Percentiles rank a stretch among this genome's conserved stretches.
phyloP scores from a whole-genome alignment of 2,888 invertebrate species.

The Ormyrus thymus region DNA sequence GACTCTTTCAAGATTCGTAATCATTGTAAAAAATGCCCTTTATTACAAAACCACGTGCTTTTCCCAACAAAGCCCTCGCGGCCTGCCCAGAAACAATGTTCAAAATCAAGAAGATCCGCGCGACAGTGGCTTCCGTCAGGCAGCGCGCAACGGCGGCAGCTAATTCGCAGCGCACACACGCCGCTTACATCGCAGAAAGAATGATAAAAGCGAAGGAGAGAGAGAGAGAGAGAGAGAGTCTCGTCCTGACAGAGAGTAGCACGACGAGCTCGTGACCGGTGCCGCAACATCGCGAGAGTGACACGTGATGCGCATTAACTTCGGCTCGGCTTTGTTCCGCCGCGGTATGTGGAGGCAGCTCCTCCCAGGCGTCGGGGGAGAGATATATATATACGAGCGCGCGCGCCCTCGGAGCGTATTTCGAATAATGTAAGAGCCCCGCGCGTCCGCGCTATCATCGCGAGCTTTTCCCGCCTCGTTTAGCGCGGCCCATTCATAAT shows the following conservation, averaged over 20 bases:
- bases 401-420: background rate
- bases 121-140: too few relatives aligned
- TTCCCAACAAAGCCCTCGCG: too few relatives aligned
- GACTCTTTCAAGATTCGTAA: too few relatives aligned
- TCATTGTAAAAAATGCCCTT: too few relatives aligned
- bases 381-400: background rate
- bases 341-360: slow-evolving; percentile 11
- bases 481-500: slow-evolving; percentile 39
- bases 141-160: background rate
- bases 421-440: slow-evolving; percentile 44
- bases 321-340: slow-evolving; percentile 26
- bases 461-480: slow-evolving; percentile 46
- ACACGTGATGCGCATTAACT: slow-evolving; percentile 49
- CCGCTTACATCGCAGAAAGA: slow-evolving; percentile 5
- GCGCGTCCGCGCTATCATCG: slow-evolving; percentile 18
- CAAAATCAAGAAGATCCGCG: too few relatives aligned
- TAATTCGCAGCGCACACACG: background rate
- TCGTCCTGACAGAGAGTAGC: background rate
- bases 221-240: background rate
- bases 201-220: background rate
- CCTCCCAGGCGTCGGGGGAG: slow-evolving; percentile 2
- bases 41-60: too few relatives aligned
- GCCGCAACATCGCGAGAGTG: slow-evolving; percentile 31
- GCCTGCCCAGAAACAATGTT: too few relatives aligned
- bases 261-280: slow-evolving; percentile 40